Evolutionary conservation across 2,113 vertebrate species (phyloP).

Genomic region (Carettochelys insculpta): DNA sequence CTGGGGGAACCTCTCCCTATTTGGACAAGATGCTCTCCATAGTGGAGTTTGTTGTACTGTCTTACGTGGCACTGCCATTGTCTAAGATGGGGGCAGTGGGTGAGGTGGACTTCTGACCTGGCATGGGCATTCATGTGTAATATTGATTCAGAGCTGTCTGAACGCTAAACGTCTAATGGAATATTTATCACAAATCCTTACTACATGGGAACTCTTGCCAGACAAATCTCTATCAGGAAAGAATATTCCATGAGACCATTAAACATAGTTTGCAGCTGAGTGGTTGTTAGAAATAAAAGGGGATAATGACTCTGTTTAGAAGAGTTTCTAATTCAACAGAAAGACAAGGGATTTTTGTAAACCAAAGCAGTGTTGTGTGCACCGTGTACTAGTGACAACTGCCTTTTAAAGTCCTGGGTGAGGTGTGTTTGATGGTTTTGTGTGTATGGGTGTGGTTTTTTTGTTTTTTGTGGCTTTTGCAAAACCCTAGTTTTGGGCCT

Average conservation of each 20-base stretch:
- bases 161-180: not conserved
- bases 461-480: too few species aligned
- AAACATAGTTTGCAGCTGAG: not conserved
- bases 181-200: too few species aligned
- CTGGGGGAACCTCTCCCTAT: not conserved
- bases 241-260: not conserved
- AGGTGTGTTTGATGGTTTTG: too few species aligned
- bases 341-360: not conserved
- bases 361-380: not conserved
- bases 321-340: not conserved
- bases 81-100: not conserved
- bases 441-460: too few species aligned
- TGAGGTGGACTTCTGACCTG: not conserved
- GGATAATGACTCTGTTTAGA: not conserved
- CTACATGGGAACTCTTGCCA: not conserved
- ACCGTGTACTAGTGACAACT: not conserved
- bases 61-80: not conserved
- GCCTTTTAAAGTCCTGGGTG: conserved; percentile 26
- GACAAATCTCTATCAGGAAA: not conserved
- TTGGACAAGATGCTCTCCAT: not conserved
- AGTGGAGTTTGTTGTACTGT: not conserved
- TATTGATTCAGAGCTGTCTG: not conserved
- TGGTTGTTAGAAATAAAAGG: not conserved
- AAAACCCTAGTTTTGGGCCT: too few species aligned
- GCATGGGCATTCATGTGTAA: not conserved